Conservation (phyloP, 2,888 invertebrate species). For the Tipula confusa region DNA sequence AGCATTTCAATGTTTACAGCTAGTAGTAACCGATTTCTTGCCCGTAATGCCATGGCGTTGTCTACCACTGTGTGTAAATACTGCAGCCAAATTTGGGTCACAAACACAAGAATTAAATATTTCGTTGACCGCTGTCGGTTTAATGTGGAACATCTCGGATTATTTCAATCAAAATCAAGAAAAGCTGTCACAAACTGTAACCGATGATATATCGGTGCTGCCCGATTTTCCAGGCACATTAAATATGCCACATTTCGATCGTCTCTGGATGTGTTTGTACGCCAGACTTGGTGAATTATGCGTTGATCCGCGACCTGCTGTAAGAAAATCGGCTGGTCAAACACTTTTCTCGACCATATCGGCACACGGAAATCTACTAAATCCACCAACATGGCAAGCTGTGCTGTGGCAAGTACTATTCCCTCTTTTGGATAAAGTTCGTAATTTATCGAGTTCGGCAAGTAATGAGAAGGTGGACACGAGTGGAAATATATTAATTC, state of each 20-base stretch:
- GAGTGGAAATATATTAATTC: conserved; percentile 91
- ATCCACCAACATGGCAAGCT: conserved; percentile 88
- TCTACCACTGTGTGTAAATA: conserved; percentile 83
- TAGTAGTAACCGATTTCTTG: conserved; percentile 91
- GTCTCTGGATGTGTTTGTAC: conserved; percentile 94
- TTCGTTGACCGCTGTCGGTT: conserved; percentile 91
- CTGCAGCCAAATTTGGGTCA: conserved; percentile 91
- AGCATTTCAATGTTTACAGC: conserved; percentile 93
- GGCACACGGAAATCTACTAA: conserved; percentile 86
- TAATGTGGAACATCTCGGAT: conserved; percentile 99
- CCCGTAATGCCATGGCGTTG: conserved; percentile 89
- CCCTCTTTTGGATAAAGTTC: conserved; percentile 88
- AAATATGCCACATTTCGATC: conserved; percentile 84
- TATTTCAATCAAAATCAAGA: conserved; percentile 94
- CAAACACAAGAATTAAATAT: conserved; percentile 97
- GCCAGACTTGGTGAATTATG: conserved; percentile 83
- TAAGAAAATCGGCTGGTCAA: conserved; percentile 94
- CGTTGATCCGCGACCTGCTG: conserved; percentile 91
- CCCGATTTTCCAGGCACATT: conserved; percentile 80
- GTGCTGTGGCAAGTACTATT: conserved; percentile 94
- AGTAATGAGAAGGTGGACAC: conserved; percentile 73
- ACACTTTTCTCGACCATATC: conserved; percentile 96
- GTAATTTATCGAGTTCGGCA: conserved; percentile 60
- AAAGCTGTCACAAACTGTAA: conserved; percentile 68
- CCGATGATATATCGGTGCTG: conserved; percentile 69